Percentiles rank a stretch among this genome's conserved stretches.
These are phyloP conservation scores for Cotesia typhae DNA, from an alignment of 1,140 invertebrate species.

Conservation along the genomic window DNA sequence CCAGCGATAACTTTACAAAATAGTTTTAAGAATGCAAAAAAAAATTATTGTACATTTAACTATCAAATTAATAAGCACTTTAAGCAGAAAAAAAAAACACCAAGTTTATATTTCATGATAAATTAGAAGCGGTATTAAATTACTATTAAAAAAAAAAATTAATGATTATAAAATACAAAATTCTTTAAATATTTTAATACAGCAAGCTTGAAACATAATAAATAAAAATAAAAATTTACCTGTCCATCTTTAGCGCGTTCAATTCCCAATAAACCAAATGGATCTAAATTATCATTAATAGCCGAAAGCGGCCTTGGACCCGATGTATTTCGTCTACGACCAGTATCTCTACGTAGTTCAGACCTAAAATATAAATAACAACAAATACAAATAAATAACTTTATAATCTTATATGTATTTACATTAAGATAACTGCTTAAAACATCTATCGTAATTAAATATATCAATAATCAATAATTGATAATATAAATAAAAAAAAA, in stretches of 20 bases:
- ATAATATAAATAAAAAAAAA: constrained; percentile 4
- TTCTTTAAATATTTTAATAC: too few species aligned
- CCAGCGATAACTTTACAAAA: too few species aligned
- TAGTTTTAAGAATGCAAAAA: too few species aligned
- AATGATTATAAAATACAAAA: not conserved
- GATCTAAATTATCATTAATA: constrained; percentile 84
- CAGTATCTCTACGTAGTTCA: constrained; percentile 78
- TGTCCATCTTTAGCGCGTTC: constrained; percentile 85
- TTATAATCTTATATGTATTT: not conserved
- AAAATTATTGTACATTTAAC: too few species aligned
- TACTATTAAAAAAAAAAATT: not conserved
- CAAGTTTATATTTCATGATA: too few species aligned
- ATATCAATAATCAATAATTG: not conserved
- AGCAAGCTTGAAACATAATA: too few species aligned
- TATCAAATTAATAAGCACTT: too few species aligned
- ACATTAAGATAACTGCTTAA: not conserved
- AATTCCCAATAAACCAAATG: constrained; percentile 84
- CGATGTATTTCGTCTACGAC: constrained; percentile 81
- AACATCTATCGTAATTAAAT: not conserved
- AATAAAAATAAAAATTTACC: constrained; percentile 57
- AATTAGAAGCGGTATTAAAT: too few species aligned
- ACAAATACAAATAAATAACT: not conserved
- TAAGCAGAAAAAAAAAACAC: too few species aligned
- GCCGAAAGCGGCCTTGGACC: constrained; percentile 83
- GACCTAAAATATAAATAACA: constrained; percentile 65